Percentiles rank a stretch among this genome's conserved stretches.
Conservation (phyloP, 1,140 invertebrate genomes). For the Pachypsylla venusta region DNA sequence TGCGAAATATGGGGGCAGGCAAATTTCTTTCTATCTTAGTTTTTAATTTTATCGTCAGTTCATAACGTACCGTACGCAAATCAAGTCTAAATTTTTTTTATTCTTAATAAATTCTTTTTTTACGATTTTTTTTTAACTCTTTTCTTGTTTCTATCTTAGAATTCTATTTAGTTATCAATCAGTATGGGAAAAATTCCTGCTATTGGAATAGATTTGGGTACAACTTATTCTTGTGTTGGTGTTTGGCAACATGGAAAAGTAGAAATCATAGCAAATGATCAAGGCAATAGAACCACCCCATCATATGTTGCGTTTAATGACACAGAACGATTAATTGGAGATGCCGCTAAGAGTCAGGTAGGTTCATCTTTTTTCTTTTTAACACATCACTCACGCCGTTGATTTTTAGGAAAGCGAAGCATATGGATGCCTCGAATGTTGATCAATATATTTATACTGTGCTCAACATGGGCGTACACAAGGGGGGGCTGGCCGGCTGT, state of each 20-base stretch:
- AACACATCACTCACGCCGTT: background rate
- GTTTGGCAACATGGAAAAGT: slow-evolving; percentile 75
- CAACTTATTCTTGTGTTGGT: slow-evolving; percentile 65
- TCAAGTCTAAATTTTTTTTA: no score
- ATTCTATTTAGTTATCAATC: background rate
- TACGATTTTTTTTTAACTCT: no score
- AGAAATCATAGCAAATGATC: slow-evolving; percentile 88
- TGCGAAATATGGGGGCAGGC: no score
- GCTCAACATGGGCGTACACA: no score
- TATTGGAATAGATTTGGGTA: slow-evolving; percentile 64
- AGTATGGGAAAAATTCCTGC: slow-evolving; percentile 37
- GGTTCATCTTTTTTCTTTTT: background rate
- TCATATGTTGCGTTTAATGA: slow-evolving; percentile 81
- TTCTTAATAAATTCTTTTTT: no score
- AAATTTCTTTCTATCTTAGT: no score
- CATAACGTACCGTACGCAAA: no score
- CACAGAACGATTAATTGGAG: slow-evolving; percentile 57
- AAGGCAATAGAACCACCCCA: slow-evolving; percentile 82
- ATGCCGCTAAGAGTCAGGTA: slow-evolving; percentile 47
- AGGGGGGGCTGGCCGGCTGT: no score
- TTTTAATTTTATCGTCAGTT: no score
- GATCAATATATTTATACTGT: no score
- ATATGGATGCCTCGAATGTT: no score
- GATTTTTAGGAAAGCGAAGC: background rate
- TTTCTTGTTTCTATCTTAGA: no score